A percentile compares a stretch with the other conserved stretches of the same genome.
Evolutionary conservation across 2,113 vertebrate species (phyloP).

Genomic region (Albula goreensis): DNA sequence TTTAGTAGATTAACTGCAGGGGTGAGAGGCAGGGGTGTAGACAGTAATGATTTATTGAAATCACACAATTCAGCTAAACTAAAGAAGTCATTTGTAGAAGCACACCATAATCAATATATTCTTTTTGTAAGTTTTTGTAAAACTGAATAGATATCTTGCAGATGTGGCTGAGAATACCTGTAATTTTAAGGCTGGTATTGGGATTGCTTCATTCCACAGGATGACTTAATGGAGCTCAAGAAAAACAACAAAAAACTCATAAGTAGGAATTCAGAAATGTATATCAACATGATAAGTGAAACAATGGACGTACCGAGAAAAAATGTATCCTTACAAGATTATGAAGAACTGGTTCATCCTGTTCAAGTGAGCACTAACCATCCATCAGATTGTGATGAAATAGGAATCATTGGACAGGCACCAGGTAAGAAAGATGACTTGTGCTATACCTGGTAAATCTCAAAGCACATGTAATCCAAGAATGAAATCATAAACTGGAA

Average conservation of each 20-base stretch:
- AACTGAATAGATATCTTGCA: background rate
- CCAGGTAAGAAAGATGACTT: constrained; percentile 40
- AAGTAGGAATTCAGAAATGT: background rate
- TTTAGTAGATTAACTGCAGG: background rate
- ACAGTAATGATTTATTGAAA: background rate
- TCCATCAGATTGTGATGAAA: constrained; percentile 42
- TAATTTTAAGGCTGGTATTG: background rate
- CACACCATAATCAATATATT: background rate
- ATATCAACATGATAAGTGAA: background rate
- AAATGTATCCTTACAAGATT: background rate
- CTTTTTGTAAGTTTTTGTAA: background rate
- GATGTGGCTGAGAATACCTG: background rate
- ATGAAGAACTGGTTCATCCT: background rate
- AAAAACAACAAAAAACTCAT: background rate
- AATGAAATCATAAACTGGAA: constrained; percentile 42
- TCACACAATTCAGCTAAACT: background rate
- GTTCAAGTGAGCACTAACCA: constrained; percentile 23
- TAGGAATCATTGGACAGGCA: constrained; percentile 22
- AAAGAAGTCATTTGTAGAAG: background rate
- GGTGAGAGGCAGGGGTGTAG: constrained; percentile 2
- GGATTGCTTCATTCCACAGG: background rate
- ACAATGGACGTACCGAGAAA: background rate
- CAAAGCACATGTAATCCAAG: constrained; percentile 36
- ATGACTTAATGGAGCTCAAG: background rate
- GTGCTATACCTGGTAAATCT: constrained; percentile 47